A percentile compares a stretch with the other conserved stretches of the same genome.
Conservation (phyloP, 2,797 vertebrate genomes). For the Xerus rutilus region DNA sequence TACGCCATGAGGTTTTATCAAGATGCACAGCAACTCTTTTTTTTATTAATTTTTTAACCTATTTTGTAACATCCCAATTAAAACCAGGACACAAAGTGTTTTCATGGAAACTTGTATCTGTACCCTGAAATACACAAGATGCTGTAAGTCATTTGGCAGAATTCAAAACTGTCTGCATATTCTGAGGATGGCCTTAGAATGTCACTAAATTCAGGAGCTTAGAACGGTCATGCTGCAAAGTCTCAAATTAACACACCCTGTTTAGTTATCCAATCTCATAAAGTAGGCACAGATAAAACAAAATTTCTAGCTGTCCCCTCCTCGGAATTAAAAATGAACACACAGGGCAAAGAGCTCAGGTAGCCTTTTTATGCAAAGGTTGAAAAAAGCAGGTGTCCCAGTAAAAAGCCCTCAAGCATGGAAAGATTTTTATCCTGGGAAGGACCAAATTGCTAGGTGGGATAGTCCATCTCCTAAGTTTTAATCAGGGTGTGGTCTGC, state of each 20-base stretch:
- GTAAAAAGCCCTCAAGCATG: neutral
- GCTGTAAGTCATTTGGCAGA: slow-evolving; percentile 75
- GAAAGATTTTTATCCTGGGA: neutral
- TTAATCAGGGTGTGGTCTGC: neutral
- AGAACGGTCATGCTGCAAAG: neutral
- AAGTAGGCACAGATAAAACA: slow-evolving; percentile 50
- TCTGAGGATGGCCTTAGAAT: slow-evolving; percentile 18
- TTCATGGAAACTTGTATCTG: slow-evolving; percentile 72
- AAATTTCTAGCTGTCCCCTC: slow-evolving; percentile 57
- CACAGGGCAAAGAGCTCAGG: slow-evolving; percentile 33
- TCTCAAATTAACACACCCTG: slow-evolving; percentile 74
- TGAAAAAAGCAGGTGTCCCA: neutral
- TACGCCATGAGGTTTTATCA: slow-evolving; percentile 62
- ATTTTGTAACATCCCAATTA: slow-evolving; percentile 68
- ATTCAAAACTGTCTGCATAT: slow-evolving; percentile 76
- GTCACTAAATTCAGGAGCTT: neutral
- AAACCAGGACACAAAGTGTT: slow-evolving; percentile 73
- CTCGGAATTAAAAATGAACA: slow-evolving; percentile 6
- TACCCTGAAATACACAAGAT: slow-evolving; percentile 63
- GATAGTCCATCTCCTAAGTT: neutral
- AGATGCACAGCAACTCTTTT: slow-evolving; percentile 33
- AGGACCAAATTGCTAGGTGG: neutral
- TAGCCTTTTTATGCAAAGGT: neutral
- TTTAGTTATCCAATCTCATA: slow-evolving; percentile 27
- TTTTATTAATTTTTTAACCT: neutral